Base-by-base conservation (phyloP, 2,113 vertebrate species). In the Melanostigma gelatinosum region DNA sequence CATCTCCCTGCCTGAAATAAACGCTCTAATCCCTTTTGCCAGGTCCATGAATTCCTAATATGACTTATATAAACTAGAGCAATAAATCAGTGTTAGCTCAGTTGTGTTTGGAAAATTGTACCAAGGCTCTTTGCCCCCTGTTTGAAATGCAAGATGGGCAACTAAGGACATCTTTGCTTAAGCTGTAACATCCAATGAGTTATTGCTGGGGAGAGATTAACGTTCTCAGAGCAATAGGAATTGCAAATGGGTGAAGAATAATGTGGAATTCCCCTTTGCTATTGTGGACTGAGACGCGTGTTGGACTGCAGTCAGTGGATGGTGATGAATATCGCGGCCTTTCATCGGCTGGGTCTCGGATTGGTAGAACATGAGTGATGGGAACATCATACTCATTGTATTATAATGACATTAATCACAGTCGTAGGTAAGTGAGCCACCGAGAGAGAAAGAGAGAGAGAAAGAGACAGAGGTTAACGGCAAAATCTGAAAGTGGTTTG, bases 11-110 rank as follows among this genome's bases (percentile, higher is more conserved):
- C 96, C 97, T 98, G 97, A 98, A 99, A 99, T 99, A 99, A 98
- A 98, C 93, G 97, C 96, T 97, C 96, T 99, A 99, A 99, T 99
- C 98, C 98, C 96, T 97, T 98, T 97, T 99, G 97, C 97, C 97
- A 97, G 97, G 97, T 98, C 97, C 97, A 98, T 99, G 98, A 98
- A 99, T 99, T 99, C 96, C 96, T 99, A 98, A 99, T 99, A 99
- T 95, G 97, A 99, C 97, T 99, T 99, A 97, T 97, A 99, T 97
- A 99, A 98, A 98, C 97, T 96, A 95, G 96, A 95, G 96, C 97
- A 97, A 98, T 98, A 98, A 97, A 99, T 98, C 97, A 97, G 96
- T 97, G 96, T 98, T 98, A 98, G 97, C 96, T 97, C 97, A 98
- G 97, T 98, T 98, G 96, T 99, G 97, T 99, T 99, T 98, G 96